phyloP scores from a whole-genome alignment of 2,888 invertebrate species.

The Trachelus tabidus region DNA sequence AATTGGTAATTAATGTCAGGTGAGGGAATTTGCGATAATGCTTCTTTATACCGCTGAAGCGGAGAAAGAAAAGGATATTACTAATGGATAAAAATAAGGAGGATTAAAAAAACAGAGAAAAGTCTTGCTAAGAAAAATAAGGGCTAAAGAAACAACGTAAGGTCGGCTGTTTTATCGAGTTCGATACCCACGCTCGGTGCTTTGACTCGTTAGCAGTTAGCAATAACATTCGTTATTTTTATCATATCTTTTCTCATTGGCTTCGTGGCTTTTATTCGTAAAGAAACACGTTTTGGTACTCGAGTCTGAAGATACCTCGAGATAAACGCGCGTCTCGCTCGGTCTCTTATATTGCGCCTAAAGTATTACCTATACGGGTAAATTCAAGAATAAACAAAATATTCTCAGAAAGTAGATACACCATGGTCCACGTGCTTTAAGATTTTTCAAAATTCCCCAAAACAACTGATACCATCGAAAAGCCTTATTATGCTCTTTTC shows the following conservation, averaged over 20 bases:
- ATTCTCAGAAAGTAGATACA: not conserved
- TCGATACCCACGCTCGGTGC: conserved; percentile 52
- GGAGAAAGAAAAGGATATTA: not conserved
- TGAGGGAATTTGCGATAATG: conserved; percentile 53
- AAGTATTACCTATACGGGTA: conserved; percentile 41
- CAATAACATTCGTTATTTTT: conserved; percentile 63
- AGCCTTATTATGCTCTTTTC: not conserved
- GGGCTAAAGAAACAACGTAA: conserved; percentile 33
- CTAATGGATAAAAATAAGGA: not conserved
- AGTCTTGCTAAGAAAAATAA: conserved; percentile 24
- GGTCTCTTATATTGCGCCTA: conserved; percentile 42
- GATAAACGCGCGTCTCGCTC: conserved; percentile 48
- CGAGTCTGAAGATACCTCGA: conserved; percentile 56
- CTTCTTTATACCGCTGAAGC: not conserved
- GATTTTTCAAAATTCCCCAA: not conserved
- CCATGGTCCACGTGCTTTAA: not conserved
- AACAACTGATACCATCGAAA: not conserved
- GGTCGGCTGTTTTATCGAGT: conserved; percentile 47
- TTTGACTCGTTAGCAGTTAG: conserved; percentile 62
- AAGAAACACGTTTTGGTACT: conserved; percentile 63
- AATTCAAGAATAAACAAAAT: conserved; percentile 21
- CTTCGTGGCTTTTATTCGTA: conserved; percentile 56
- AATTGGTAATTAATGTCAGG: conserved; percentile 55
- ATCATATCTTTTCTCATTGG: conserved; percentile 52
- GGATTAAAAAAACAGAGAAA: conserved; percentile 11